phyloP scores from a whole-genome alignment of 2,888 invertebrate genomes.

The Heteromyza rotundicornis region DNA sequence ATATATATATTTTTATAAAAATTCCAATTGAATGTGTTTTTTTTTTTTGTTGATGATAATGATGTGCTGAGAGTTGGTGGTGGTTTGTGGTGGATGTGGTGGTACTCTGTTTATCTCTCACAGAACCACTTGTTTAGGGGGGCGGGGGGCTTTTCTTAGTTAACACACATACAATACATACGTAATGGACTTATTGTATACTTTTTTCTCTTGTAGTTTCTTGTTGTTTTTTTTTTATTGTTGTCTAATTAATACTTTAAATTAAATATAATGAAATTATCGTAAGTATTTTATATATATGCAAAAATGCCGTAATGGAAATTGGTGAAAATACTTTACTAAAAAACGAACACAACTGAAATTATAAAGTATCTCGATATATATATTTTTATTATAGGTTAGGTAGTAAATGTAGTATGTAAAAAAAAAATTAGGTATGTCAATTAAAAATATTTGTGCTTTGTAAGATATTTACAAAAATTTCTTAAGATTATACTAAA shows the following conservation, averaged over 20 bases:
- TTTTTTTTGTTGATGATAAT: slow-evolving; percentile 17
- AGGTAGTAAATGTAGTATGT: too few species aligned
- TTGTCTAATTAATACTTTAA: too few species aligned
- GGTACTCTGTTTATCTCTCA: too few species aligned
- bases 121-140: slow-evolving; percentile 29
- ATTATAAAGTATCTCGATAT: slow-evolving; percentile 43
- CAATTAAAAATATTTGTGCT: slow-evolving; percentile 9
- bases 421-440: too few species aligned
- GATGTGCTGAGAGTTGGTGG: slow-evolving; percentile 9
- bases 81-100: slow-evolving; percentile 3
- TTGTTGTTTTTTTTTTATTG: too few species aligned
- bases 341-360: slow-evolving; percentile 55
- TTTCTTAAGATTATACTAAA: slow-evolving; percentile 16
- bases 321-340: background rate
- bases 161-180: slow-evolving; percentile 19
- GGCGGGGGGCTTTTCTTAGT: too few species aligned
- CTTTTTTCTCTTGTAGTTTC: too few species aligned
- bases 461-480: slow-evolving; percentile 15
- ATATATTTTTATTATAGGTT: too few species aligned
- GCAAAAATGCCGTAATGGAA: background rate
- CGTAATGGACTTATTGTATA: background rate
- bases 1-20: background rate
- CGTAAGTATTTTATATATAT: too few species aligned
- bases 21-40: slow-evolving; percentile 21
- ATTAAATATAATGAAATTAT: too few species aligned